Evolutionary conservation across 2,888 invertebrate species (phyloP), one percentile per base, ranked within the genome.

Genomic region (Plutella xylostella): DNA sequence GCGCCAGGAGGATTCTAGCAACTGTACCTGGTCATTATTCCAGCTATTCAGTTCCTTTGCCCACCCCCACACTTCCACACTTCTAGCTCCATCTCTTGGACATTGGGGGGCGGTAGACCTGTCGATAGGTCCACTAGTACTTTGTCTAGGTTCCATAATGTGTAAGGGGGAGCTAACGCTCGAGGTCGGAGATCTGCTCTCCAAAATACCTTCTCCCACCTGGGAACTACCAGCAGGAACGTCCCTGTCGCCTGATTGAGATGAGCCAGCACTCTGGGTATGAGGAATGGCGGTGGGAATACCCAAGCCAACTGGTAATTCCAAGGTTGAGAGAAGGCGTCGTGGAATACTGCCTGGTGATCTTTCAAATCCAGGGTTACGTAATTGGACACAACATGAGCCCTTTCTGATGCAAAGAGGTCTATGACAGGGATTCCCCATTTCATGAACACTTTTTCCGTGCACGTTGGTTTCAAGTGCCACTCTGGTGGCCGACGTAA

Each of bases 281-380:
- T 42, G 4, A 50, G 25, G 25, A 22, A 47, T 3, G 48, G 48
- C 4, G 46, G 48, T 1, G 50, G 52, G 31, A 52, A 52, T 12
- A 49, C 20, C 50, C 48, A 51, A 1, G 43, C 49, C 14, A 46
- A 33, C 3, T 15, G 12, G 39, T 28, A 47, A 5, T 42, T 9
- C 52, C 48, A 48, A 5, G 14, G 15, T 17, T 21, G 35, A 20
- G 42, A 38, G 25, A 51, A 45, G 21, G 52, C 48, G 18, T 51
- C 39, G 15, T 15, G 14, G 25, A 37, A 46, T 1, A 6, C n/a
- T 37, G 47, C 50, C 3, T 15, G 22, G 12, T 12, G 15, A 42
- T 49, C 49, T 20, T 11, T 42, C 11, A 14, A 22, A 34, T 47
- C 48, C 22, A 48, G 14, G 6, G 51, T 40, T 3, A 44, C 50